Evolutionary conservation across 2,797 vertebrate genomes (phyloP).

Genomic region (Buceros bicornis): DNA sequence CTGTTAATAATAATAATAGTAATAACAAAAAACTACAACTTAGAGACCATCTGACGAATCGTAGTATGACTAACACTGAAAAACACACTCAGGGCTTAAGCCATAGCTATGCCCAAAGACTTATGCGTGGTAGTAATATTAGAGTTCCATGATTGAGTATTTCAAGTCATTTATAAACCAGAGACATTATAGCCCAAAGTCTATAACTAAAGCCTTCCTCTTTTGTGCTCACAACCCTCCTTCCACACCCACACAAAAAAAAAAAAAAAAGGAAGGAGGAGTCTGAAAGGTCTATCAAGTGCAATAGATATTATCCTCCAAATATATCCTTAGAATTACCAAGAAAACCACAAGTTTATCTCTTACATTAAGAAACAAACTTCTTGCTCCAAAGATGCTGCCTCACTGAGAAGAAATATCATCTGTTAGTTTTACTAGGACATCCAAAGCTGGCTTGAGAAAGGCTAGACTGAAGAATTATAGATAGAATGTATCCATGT

Average conservation of each 20-base stretch:
- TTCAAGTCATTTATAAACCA: not conserved
- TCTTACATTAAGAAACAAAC: not conserved
- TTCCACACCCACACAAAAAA: not conserved
- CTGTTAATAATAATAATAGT: constrained; percentile 24
- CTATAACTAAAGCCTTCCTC: not conserved
- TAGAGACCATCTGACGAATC: not conserved
- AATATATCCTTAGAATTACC: not conserved
- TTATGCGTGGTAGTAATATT: not conserved
- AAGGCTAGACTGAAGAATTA: not conserved
- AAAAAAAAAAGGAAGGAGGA: not conserved
- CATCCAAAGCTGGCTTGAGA: not conserved
- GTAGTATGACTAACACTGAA: not conserved
- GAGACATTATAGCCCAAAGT: not conserved
- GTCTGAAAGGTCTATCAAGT: not conserved
- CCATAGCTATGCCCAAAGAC: not conserved
- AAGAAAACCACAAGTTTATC: not conserved
- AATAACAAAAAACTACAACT: not conserved
- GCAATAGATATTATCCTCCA: not conserved
- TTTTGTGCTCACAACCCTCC: not conserved
- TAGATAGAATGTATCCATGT: not conserved
- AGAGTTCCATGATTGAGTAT: not conserved
- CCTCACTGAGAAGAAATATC: not conserved
- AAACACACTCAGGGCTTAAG: not conserved
- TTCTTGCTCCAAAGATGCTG: not conserved
- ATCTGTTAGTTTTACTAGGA: not conserved